Percentiles rank a stretch among this genome's conserved stretches.
phyloP scores from a whole-genome alignment of 2,797 vertebrate species.

The Knipowitschia caucasica region DNA sequence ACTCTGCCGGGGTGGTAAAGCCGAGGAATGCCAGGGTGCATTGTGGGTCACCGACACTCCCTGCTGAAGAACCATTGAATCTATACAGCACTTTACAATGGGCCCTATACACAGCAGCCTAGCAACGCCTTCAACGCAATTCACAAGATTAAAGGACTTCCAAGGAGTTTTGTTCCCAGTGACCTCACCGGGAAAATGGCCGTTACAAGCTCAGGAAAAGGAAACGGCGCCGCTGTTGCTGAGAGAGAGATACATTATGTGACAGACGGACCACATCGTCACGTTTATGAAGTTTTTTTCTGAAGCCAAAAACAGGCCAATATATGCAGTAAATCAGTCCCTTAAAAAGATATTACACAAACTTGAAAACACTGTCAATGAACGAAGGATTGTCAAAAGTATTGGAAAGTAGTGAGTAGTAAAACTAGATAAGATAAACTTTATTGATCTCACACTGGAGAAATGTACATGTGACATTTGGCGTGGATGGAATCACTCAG shows the following conservation, averaged over 20 bases:
- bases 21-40: conserved; percentile 60
- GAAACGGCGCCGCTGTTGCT: conserved; percentile 33
- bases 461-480: too few relatives aligned
- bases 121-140: conserved; percentile 74
- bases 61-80: conserved; percentile 53
- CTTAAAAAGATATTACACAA: too few relatives aligned
- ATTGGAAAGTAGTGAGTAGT: too few relatives aligned
- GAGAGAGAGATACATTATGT: background rate
- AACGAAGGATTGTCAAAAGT: too few relatives aligned
- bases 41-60: conserved; percentile 60
- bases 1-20: conserved; percentile 41
- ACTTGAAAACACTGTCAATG: too few relatives aligned
- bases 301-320: too few relatives aligned
- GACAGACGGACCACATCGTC: too few relatives aligned
- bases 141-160: conserved; percentile 66
- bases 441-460: too few relatives aligned
- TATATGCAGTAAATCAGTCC: too few relatives aligned
- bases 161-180: conserved; percentile 44
- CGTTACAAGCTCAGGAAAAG: conserved; percentile 43
- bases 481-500: too few relatives aligned
- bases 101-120: conserved; percentile 69
- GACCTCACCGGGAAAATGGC: conserved; percentile 54
- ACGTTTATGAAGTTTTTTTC: too few relatives aligned
- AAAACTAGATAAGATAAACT: too few relatives aligned
- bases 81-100: conserved; percentile 66